Percentiles rank a stretch among this genome's conserved stretches.
phyloP scores from a whole-genome alignment of 2,797 vertebrate genomes.

The Notamacropus eugenii region DNA sequence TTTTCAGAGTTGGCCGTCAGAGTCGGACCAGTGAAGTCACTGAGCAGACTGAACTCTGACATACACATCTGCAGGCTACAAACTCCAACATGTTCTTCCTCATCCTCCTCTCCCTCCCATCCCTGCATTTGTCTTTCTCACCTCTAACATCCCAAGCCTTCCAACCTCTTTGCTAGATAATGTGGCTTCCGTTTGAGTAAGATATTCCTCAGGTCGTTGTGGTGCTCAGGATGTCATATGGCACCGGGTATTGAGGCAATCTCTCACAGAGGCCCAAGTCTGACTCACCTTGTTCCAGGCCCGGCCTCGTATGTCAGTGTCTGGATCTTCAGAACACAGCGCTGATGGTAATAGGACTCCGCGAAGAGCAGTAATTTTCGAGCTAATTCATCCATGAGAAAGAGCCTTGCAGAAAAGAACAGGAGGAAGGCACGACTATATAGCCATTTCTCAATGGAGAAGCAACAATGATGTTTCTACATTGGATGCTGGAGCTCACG shows the following conservation, averaged over 20 bases:
- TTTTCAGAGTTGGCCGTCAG: background rate
- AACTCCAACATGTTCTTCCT: background rate
- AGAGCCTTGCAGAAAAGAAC: conserved; percentile 85
- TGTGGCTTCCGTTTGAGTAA: background rate
- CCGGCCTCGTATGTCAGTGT: conserved; percentile 81
- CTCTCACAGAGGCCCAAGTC: background rate
- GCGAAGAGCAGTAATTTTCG: conserved; percentile 88
- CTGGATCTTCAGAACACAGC: conserved; percentile 94
- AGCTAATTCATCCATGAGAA: conserved; percentile 87
- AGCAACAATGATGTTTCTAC: background rate
- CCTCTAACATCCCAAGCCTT: background rate
- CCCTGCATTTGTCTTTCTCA: background rate
- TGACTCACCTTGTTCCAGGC: background rate
- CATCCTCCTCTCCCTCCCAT: background rate
- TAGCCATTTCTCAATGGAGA: background rate
- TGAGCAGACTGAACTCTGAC: background rate
- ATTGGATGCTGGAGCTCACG: background rate
- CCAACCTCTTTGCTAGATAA: background rate
- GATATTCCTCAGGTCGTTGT: background rate
- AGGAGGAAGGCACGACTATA: background rate
- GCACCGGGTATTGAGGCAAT: too few relatives aligned
- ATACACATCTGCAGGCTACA: background rate
- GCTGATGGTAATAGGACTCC: conserved; percentile 93
- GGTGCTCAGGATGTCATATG: background rate
- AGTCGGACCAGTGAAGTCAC: too few relatives aligned